Base-by-base conservation (phyloP, 1,140 invertebrate genomes). In the Aphaenogaster floridana region DNA sequence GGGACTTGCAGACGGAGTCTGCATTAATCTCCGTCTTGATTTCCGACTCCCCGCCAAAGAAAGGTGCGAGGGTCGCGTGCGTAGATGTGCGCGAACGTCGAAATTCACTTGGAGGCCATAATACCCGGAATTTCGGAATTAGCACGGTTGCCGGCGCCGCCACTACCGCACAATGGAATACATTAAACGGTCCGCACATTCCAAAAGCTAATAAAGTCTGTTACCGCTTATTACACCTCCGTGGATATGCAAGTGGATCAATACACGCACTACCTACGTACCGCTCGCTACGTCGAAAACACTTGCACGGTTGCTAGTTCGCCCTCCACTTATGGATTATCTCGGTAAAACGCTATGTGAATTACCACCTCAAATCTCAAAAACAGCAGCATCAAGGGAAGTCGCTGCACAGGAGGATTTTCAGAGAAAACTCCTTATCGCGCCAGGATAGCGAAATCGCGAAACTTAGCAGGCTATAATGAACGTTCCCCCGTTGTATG, bases 171-270 rank as follows among this genome's bases (percentile, higher is more conserved):
- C 92, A 93, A 93, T 92, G 90, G 93, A 93, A 93, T 93, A 93
- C 91, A 93, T 93, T 93, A 92, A 92, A 93, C 88, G 90, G 90
- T 89, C 88, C 87, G 80, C 90, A 81, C 90, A 84, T 90, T 89
- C 90, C 91, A 63, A 89, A 90, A 92, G 93, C 93, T 93, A 93
- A 93, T 93, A 93, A 93, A 92, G 92, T 93, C 90, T 91, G 90
- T 92, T 93, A 93, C 90, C 90, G 92, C 92, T 93, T 93, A 92
- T 93, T 92, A 93, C 92, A 91, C 88, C 87, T 86, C 28, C 63
- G 80, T 39, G 87, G 76, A 88, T 91, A 86, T 91, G 68, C 57
- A 72, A 66, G 74, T 85, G 83, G 80, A 92, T 92, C 86, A 86
- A 88, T 90, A 88, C 64, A 79, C 72, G 42, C 79, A 17, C 68